Percentiles rank a stretch among this genome's conserved stretches.
These are phyloP conservation scores for Perognathus longimembris DNA, from an alignment of 2,113 vertebrate species.

Conservation along the genomic window DNA sequence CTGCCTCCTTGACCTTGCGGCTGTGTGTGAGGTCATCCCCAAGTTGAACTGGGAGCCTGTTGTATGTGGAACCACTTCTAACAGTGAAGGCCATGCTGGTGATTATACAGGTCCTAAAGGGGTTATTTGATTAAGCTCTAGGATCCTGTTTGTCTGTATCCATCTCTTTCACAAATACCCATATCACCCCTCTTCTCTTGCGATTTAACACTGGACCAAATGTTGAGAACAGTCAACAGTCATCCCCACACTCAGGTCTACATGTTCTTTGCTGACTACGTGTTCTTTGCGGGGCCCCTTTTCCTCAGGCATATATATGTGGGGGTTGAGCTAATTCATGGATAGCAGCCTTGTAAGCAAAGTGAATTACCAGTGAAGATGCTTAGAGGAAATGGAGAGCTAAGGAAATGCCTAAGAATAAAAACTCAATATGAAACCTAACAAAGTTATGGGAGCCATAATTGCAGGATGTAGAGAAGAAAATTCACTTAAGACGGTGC, in stretches of 20 bases:
- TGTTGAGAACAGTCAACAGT: background rate
- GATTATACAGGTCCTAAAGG: background rate
- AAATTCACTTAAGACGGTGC: constrained; percentile 72
- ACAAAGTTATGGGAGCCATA: constrained; percentile 58
- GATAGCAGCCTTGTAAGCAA: background rate
- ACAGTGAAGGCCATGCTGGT: background rate
- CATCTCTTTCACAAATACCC: background rate
- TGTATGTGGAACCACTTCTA: background rate
- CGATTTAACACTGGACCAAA: background rate
- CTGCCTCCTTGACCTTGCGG: background rate
- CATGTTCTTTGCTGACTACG: background rate
- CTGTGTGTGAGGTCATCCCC: background rate
- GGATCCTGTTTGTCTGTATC: background rate
- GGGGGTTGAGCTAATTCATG: background rate
- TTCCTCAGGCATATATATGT: background rate
- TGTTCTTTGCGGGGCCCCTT: background rate
- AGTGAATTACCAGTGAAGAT: constrained; percentile 65
- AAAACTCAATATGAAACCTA: constrained; percentile 71
- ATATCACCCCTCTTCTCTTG: background rate
- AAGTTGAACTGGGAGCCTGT: background rate
- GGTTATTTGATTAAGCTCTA: background rate
- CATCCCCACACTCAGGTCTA: background rate
- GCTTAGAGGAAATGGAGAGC: constrained; percentile 63
- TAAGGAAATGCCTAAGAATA: constrained; percentile 56
- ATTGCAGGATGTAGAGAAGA: constrained; percentile 71